Conservation (phyloP, 2,888 invertebrate species). For the Luperina testacea region DNA sequence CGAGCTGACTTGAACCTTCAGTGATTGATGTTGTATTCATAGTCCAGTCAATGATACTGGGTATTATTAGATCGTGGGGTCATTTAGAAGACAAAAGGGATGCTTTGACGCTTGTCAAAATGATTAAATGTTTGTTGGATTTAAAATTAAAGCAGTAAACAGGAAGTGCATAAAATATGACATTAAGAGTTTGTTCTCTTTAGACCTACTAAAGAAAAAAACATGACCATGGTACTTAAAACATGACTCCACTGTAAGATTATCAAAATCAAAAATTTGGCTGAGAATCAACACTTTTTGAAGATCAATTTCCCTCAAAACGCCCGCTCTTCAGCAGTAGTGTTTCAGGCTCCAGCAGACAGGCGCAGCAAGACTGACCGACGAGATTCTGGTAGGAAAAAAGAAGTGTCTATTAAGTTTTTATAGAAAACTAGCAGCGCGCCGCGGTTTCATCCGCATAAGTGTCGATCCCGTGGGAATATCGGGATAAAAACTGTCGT, state of each 20-base stretch:
- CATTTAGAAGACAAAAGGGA: neutral
- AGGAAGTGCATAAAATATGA: too few species aligned
- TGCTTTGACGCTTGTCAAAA: neutral
- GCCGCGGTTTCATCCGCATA: too few species aligned
- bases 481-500: too few species aligned
- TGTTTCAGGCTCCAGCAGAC: neutral
- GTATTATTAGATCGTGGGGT: too few species aligned
- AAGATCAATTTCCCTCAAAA: neutral
- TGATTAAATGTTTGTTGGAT: too few species aligned
- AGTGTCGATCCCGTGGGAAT: too few species aligned
- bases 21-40: conserved; percentile 30
- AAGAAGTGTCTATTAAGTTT: neutral
- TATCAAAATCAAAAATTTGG: too few species aligned
- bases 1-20: conserved; percentile 3
- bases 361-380: neutral
- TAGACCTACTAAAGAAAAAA: too few species aligned
- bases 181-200: too few species aligned
- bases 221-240: too few species aligned
- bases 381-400: neutral
- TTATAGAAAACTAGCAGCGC: neutral
- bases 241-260: too few species aligned
- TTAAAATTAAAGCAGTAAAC: too few species aligned
- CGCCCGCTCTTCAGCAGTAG: neutral
- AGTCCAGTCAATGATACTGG: neutral
- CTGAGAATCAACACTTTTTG: neutral